Evolutionary conservation across 2,888 invertebrate genomes (phyloP).

Genomic region (Amorpha juglandis): DNA sequence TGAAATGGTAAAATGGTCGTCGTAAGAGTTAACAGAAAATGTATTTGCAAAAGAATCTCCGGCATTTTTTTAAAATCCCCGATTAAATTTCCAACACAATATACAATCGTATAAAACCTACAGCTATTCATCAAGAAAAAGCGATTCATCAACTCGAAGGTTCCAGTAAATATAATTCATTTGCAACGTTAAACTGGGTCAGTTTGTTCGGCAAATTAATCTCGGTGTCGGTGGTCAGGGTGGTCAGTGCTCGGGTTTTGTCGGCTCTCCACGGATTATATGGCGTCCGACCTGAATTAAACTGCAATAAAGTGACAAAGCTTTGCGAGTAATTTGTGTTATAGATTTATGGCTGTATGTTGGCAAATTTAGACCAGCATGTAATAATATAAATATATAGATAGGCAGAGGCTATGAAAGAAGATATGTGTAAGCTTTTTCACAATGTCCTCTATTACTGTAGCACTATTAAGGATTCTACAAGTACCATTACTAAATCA

Average conservation of each 20-base stretch:
- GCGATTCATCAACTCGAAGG: slow-evolving; percentile 7
- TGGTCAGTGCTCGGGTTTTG: slow-evolving; percentile 40
- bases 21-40: too few relatives aligned
- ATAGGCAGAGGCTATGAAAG: too few relatives aligned
- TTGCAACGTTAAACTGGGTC: slow-evolving; percentile 39
- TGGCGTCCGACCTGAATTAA: slow-evolving; percentile 29
- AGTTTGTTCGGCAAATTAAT: slow-evolving; percentile 43
- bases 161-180: slow-evolving; percentile 22
- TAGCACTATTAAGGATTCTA: too few relatives aligned
- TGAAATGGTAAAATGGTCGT: too few relatives aligned
- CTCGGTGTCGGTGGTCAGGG: slow-evolving; percentile 33
- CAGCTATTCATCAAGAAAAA: neutral
- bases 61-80: too few relatives aligned
- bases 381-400: too few relatives aligned
- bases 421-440: too few relatives aligned
- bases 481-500: too few relatives aligned
- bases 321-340: neutral
- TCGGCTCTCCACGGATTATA: slow-evolving; percentile 39
- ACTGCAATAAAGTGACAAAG: slow-evolving; percentile 26
- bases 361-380: too few relatives aligned
- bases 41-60: too few relatives aligned
- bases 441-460: too few relatives aligned
- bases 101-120: neutral
- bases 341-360: too few relatives aligned
- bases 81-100: neutral